Percentiles rank a stretch among this genome's conserved stretches.
Conservation (phyloP, 2,888 invertebrate genomes). For the Epirrita christyi region DNA sequence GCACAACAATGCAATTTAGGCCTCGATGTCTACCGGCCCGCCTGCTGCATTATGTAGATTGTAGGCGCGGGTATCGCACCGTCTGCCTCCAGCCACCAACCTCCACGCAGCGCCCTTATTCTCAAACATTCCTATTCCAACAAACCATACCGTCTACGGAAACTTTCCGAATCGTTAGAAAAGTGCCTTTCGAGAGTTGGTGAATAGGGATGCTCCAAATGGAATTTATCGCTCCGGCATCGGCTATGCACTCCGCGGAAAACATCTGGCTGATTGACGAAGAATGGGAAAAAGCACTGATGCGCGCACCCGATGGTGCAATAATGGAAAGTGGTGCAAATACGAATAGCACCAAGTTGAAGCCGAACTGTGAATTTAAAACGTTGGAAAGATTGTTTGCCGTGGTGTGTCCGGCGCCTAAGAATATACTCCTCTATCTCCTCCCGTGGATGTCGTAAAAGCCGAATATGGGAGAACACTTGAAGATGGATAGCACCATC, state of each 20-base stretch:
- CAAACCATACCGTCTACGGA: background rate
- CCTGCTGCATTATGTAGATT: constrained; percentile 78
- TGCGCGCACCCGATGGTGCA: constrained; percentile 8
- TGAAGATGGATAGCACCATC: too few species aligned
- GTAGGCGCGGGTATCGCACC: constrained; percentile 59
- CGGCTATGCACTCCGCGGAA: constrained; percentile 77
- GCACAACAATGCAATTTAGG: constrained; percentile 66
- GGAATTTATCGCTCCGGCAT: constrained; percentile 80
- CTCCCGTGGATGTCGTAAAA: too few species aligned
- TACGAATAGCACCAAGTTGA: constrained; percentile 2
- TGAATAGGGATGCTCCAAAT: constrained; percentile 52
- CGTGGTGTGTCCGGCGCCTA: too few species aligned
- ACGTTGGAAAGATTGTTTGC: too few species aligned
- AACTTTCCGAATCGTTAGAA: background rate
- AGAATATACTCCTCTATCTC: too few species aligned
- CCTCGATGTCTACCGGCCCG: constrained; percentile 50
- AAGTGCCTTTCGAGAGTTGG: background rate
- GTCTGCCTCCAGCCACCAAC: constrained; percentile 51
- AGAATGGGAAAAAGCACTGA: constrained; percentile 30
- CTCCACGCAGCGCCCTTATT: constrained; percentile 20
- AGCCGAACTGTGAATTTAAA: too few species aligned
- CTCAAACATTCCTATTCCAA: constrained; percentile 15
- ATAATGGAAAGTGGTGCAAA: constrained; percentile 16
- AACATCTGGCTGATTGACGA: constrained; percentile 70
- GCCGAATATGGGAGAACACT: too few species aligned